These are phyloP conservation scores for Seriola rivoliana DNA, from an alignment of 2,113 vertebrate species.

Conservation along the genomic window DNA sequence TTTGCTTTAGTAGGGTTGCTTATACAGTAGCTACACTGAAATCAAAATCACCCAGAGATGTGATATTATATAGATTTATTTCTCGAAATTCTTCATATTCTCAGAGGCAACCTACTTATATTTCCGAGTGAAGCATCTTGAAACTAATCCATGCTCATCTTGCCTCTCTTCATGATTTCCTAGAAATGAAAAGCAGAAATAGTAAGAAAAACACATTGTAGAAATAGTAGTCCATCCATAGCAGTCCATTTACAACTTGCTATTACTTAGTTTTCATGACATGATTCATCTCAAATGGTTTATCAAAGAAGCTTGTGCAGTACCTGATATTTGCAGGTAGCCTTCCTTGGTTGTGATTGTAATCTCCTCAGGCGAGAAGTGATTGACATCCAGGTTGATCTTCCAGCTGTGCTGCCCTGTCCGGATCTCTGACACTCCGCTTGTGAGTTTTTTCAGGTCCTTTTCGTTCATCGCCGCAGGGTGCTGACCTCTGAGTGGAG, in stretches of 20 bases:
- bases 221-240: neutral
- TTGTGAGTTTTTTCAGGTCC: constrained; percentile 37
- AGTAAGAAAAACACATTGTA: neutral
- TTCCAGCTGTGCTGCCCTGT: constrained; percentile 77
- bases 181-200: constrained; percentile 48
- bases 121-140: constrained; percentile 82
- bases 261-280: neutral
- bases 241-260: neutral
- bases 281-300: neutral
- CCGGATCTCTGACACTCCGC: constrained; percentile 74
- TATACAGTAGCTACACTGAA: neutral
- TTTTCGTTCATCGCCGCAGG: neutral
- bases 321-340: constrained; percentile 83
- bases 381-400: constrained; percentile 81
- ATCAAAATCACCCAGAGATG: neutral
- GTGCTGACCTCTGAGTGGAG: constrained; percentile 42
- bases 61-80: too few relatives aligned
- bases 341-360: constrained; percentile 80
- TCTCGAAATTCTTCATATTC: neutral
- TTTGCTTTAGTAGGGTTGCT: neutral
- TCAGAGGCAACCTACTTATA: constrained; percentile 77
- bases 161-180: constrained; percentile 82
- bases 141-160: constrained; percentile 78
- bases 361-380: constrained; percentile 82
- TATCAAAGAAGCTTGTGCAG: neutral